Base-by-base conservation (phyloP, 2,113 vertebrate genomes). In the Agelaius tricolor region DNA sequence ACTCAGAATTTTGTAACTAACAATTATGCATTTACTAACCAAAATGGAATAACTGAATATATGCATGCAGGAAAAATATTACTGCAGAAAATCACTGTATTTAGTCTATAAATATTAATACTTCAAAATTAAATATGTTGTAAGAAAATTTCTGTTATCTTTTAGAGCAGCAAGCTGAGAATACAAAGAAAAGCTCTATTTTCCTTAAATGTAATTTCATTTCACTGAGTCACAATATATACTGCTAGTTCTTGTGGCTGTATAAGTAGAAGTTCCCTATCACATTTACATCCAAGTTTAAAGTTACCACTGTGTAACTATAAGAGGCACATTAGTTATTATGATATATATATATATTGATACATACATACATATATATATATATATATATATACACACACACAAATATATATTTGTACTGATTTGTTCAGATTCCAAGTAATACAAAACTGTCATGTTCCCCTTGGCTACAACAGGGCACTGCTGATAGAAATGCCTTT, bases 1-100 rank as follows among this genome's bases (percentile, higher is more conserved):
- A 66, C 8, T 31, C 47, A 15, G 55, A 75, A 85, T 66, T 75
- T 44, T 96, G n/a, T n/a, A 52, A 57, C 27, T 90, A 87, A 67
- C 55, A 91, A 63, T 65, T 35, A 91, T 72, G 22, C 41, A 86
- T 93, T 75, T 90, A 75, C 57, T 93, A 75, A 91, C 79, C 68
- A 79, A 67, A 18, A 3, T 83, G 35, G 73, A 93, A 89, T 96
- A 91, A 68, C 7, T 90, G 27, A 90, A 79, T 63, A 43, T 46
- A 39, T n/a, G 28, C 51, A 74, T 30, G 24, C 28, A 68, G 44
- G 52, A 57, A 82, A 90, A 91, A 63, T 35, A 75, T 55, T 62
- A 19, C 55, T 66, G 67, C 58, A 95, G 72, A 84, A 94, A 85
- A 82, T 20, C 51, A 66, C 43, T 43, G 10, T 46, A 55, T 57